Percentiles rank a stretch among this genome's conserved stretches.
These are phyloP conservation scores for Altica lythri DNA, from an alignment of 2,888 invertebrate species.

Conservation along the genomic window DNA sequence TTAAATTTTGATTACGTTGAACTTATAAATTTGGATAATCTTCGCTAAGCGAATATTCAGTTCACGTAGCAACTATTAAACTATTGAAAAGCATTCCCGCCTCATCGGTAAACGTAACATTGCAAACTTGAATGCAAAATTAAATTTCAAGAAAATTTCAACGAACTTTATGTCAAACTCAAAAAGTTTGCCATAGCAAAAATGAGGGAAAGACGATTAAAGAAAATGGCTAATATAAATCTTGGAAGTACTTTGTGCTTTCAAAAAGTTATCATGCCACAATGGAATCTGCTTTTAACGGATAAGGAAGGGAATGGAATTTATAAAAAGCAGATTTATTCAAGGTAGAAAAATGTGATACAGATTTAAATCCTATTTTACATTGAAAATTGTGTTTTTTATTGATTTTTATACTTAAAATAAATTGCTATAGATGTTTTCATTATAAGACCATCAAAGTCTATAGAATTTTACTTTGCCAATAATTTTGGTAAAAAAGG, in stretches of 20 bases:
- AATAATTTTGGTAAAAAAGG: too few relatives aligned
- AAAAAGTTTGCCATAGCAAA: constrained; percentile 9
- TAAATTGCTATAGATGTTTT: too few relatives aligned
- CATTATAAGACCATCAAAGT: too few relatives aligned
- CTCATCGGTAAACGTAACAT: background rate
- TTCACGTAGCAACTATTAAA: constrained; percentile 1
- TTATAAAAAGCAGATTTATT: background rate
- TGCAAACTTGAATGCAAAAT: constrained; percentile 4
- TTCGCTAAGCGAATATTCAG: background rate
- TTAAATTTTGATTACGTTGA: too few relatives aligned
- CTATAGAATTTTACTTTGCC: too few relatives aligned
- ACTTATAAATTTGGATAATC: too few relatives aligned
- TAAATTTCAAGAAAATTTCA: constrained; percentile 3
- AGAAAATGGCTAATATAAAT: constrained; percentile 16
- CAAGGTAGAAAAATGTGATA: too few relatives aligned
- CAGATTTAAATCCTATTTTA: too few relatives aligned
- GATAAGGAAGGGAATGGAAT: background rate
- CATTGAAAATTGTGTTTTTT: too few relatives aligned
- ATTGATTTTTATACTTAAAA: too few relatives aligned
- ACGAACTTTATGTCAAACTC: constrained; percentile 10
- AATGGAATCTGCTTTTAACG: background rate
- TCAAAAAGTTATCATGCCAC: constrained; percentile 11
- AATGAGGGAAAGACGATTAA: constrained; percentile 15
- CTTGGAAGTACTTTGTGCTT: constrained; percentile 8
- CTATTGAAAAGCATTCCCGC: background rate